Conservation (phyloP, 1,140 invertebrate species). For the Ceratina australensis region DNA sequence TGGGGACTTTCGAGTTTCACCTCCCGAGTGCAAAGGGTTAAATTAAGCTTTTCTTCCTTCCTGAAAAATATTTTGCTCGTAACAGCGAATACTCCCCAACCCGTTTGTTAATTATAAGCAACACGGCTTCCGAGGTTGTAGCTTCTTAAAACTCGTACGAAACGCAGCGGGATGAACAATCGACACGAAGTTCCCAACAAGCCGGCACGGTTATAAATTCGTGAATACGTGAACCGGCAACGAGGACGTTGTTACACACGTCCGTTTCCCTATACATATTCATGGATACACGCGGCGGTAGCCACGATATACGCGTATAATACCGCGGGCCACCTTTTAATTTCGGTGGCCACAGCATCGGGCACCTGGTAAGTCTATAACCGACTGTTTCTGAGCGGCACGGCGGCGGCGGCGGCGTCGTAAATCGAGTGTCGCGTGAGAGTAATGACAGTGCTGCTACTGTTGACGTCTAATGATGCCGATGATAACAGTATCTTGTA, state of each 20-base stretch:
- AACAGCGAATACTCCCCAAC: too few species aligned
- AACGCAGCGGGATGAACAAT: constrained; percentile 31
- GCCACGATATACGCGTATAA: constrained; percentile 24
- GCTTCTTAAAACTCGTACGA: constrained; percentile 5
- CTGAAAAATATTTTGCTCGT: neutral
- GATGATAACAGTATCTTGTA: constrained; percentile 24
- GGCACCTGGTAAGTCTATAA: neutral
- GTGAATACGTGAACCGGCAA: constrained; percentile 56
- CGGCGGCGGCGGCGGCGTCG: neutral
- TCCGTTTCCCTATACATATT: constrained; percentile 59
- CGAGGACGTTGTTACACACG: constrained; percentile 47
- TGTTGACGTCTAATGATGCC: constrained; percentile 42
- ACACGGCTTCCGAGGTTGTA: neutral
- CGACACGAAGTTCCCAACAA: constrained; percentile 35
- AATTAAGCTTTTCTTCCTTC: neutral
- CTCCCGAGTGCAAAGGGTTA: too few species aligned
- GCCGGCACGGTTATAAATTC: constrained; percentile 57
- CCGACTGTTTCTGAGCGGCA: constrained; percentile 13
- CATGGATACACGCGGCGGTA: constrained; percentile 35
- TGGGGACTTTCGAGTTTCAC: too few species aligned
- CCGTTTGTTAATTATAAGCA: constrained; percentile 7
- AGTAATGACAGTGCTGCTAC: constrained; percentile 40
- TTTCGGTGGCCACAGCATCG: constrained; percentile 25
- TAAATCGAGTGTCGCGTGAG: constrained; percentile 46
- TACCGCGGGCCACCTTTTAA: constrained; percentile 45